Percentiles rank a stretch among this genome's conserved stretches.
phyloP scores from a whole-genome alignment of 2,888 invertebrate genomes.

The Marasmarcha lunaedactyla region DNA sequence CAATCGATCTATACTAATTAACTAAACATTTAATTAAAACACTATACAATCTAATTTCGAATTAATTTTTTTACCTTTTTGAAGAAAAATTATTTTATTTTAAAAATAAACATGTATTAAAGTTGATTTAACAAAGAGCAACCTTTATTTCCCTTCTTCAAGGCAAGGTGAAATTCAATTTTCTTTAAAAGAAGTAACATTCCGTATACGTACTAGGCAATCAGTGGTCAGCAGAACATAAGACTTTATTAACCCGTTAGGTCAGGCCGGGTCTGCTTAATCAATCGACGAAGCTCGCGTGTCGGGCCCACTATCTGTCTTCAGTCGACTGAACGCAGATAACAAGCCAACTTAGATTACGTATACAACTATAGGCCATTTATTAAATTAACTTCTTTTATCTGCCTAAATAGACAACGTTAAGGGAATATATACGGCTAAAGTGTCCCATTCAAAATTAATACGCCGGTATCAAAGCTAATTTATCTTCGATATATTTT shows the following conservation, averaged over 20 bases:
- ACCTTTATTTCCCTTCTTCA: too few species aligned
- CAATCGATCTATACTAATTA: too few species aligned
- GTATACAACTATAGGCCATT: constrained; percentile 59
- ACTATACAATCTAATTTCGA: too few species aligned
- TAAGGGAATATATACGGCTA: constrained; percentile 31
- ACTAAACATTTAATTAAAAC: too few species aligned
- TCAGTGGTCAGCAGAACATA: constrained; percentile 29
- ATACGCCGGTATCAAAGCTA: too few species aligned
- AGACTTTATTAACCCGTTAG: constrained; percentile 67
- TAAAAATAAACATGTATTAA: too few species aligned
- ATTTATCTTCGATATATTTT: too few species aligned
- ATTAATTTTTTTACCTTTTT: too few species aligned
- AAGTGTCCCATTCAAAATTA: not conserved
- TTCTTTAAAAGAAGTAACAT: too few species aligned
- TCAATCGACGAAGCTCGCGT: constrained; percentile 66
- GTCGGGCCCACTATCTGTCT: constrained; percentile 67
- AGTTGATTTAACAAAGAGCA: too few species aligned
- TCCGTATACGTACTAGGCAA: constrained; percentile 29
- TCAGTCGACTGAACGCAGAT: constrained; percentile 60
- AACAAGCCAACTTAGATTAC: constrained; percentile 63
- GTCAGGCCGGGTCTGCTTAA: constrained; percentile 57
- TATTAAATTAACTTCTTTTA: constrained; percentile 66
- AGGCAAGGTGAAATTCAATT: too few species aligned
- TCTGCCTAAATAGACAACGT: constrained; percentile 51
- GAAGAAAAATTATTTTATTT: too few species aligned